Base-by-base conservation (phyloP, 2,797 vertebrate species). In the Okamejei kenojei region DNA sequence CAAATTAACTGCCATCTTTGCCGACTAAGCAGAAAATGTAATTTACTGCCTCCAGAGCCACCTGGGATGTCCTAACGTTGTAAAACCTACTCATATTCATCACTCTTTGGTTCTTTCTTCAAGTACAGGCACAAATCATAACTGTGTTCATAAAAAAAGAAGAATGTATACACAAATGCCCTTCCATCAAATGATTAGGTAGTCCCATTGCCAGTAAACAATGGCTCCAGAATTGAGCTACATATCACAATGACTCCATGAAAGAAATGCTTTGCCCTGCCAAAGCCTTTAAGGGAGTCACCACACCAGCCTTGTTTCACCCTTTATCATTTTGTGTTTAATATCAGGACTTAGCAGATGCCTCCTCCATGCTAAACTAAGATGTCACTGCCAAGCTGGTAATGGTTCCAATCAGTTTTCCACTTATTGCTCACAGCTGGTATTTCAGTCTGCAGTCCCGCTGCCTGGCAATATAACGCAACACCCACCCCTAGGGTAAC, bases 351-450 rank as follows among this genome's bases (percentile, higher is more conserved):
- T 65, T 65, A 65, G 15, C 84, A 88, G 61, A 88, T 88, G 84
- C 15, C 61, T 35, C 65, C 84, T 68, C 61, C 13, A 7, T 32
- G 84, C n/a, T 65, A 88, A 80, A 88, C 17, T 58, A 86, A 86
- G 29, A 19, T 63, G 58, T 58, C 82, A 63, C 26, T 88, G 84
- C 29, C 84, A 88, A 32, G 15, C 84, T 88, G 84, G 84, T 17
- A 88, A 65, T 65, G 61, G 32, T 88, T 65, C 84, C 84, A 88
- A 61, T 88, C 82, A 86, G 61, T 86, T 86, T 86, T 26, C 61
- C 61, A 88, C 84, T 88, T 61, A 88, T 19, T 65, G 61, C 84
- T 88, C 61, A 35, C 84, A 88, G 61, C 84, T 88, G 61, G 10
- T 84, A 65, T 88, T 61, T 88, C 84, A 88, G 61, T 88, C 61